A percentile compares a stretch with the other conserved stretches of the same genome.
Evolutionary conservation across 1,140 invertebrate genomes (phyloP).

Genomic region (Trypoxylus dichotomus): DNA sequence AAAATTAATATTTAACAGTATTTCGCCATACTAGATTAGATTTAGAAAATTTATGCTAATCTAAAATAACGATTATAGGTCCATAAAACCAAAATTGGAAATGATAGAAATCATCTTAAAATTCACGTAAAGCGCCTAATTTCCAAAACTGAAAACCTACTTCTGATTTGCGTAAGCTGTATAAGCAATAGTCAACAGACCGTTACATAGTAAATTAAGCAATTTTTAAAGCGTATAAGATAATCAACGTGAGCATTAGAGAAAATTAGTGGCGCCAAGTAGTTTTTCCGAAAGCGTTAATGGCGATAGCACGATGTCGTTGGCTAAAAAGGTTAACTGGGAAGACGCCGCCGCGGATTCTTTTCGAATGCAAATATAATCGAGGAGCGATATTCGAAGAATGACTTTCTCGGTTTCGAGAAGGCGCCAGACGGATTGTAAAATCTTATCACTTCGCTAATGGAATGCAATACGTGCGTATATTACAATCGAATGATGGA

Average conservation of each 20-base stretch:
- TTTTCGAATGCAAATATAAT: not conserved
- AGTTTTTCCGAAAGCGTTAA: not conserved
- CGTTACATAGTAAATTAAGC: not conserved
- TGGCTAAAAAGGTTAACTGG: not conserved
- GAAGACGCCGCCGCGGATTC: not conserved
- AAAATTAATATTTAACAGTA: too few species aligned
- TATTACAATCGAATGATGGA: not conserved
- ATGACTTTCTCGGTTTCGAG: constrained; percentile 13
- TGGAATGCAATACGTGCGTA: constrained; percentile 9
- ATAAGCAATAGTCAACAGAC: not conserved
- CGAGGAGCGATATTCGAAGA: not conserved
- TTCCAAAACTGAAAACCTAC: too few species aligned
- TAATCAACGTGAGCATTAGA: not conserved
- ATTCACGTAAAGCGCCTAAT: too few species aligned
- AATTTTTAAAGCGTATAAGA: not conserved
- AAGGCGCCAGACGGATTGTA: constrained; percentile 17
- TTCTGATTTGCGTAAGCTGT: too few species aligned
- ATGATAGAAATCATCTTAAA: too few species aligned
- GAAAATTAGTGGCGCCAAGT: not conserved
- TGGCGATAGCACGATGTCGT: not conserved
- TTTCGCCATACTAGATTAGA: too few species aligned
- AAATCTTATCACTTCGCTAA: constrained; percentile 8
- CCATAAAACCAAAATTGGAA: too few species aligned
- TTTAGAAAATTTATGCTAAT: too few species aligned
- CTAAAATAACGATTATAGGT: too few species aligned